Evolutionary conservation across 2,113 vertebrate species (phyloP).

Genomic region (Antechinus flavipes): DNA sequence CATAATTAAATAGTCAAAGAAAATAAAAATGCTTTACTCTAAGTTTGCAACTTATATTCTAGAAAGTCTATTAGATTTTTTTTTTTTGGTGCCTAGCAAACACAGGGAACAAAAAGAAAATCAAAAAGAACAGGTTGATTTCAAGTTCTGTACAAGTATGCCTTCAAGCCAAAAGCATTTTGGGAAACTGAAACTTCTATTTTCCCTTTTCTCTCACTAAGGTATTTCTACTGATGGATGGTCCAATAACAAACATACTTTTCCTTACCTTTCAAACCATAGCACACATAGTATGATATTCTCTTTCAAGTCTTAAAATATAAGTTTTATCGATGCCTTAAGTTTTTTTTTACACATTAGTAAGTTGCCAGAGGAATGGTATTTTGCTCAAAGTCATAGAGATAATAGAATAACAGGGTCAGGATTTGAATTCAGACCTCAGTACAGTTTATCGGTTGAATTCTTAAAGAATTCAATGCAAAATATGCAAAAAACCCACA

Average conservation of each 20-base stretch:
- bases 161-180: neutral
- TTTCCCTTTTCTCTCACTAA: neutral
- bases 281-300: neutral
- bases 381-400: no score
- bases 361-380: no score
- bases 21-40: neutral
- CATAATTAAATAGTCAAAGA: neutral
- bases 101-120: neutral
- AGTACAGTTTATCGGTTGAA: neutral
- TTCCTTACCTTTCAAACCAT: neutral
- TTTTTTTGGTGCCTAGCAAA: neutral
- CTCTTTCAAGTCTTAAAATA: neutral
- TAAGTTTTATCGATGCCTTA: neutral
- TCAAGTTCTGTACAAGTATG: neutral
- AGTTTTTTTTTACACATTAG: no score
- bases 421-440: no score
- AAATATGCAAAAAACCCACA: no score
- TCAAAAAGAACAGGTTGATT: neutral
- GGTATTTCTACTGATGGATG: neutral
- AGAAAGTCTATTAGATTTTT: neutral
- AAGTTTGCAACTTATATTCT: neutral
- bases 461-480: neutral
- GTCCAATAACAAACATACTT: neutral
- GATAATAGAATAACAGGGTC: no score
- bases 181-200: neutral